Conservation (phyloP, 2,797 vertebrate genomes). For the Lemur catta region DNA sequence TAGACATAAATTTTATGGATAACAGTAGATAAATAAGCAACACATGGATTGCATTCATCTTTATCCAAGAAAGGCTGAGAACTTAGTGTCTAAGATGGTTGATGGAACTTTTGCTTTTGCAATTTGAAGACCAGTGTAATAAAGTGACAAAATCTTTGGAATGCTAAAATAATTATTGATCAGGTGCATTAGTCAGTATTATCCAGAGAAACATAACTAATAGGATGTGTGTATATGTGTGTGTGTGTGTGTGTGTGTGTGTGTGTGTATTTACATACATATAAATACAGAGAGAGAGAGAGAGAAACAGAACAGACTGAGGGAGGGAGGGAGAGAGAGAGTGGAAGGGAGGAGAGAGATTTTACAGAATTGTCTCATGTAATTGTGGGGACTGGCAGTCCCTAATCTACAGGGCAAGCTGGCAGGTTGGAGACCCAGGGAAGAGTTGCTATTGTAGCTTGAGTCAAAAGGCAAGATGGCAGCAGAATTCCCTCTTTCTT, state of each 20-base stretch:
- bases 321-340: background rate
- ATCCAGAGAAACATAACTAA: background rate
- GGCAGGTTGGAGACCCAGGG: background rate
- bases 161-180: background rate
- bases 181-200: background rate
- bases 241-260: background rate
- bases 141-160: background rate
- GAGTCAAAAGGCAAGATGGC: background rate
- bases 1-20: background rate
- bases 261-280: background rate
- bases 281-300: background rate
- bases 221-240: background rate
- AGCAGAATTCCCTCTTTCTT: background rate
- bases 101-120: background rate
- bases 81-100: background rate
- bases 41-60: background rate
- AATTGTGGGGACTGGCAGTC: background rate
- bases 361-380: background rate
- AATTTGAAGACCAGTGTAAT: background rate
- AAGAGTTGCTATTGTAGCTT: background rate
- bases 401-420: background rate
- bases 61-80: background rate
- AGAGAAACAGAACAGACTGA: accelerated
- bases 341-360: background rate
- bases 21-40: background rate